Base-by-base conservation (phyloP, 2,113 vertebrate genomes). In the Calypte anna region DNA sequence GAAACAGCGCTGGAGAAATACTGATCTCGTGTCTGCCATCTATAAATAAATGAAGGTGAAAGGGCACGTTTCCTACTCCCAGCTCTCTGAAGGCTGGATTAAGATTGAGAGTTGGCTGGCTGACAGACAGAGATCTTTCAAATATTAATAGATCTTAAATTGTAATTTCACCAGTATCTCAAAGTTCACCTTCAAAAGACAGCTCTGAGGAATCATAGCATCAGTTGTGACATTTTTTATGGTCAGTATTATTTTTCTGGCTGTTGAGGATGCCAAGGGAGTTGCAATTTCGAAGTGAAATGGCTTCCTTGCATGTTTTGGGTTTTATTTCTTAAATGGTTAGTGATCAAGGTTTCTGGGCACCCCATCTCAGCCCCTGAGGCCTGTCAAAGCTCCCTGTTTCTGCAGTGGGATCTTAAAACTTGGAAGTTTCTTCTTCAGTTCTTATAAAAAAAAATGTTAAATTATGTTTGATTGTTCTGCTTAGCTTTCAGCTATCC, bases 1-100 rank as follows among this genome's bases (percentile, higher is more conserved):
- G 48, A 50, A 90, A 57, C 1, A 0, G 33, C 17, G 4, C 55
- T 74, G 73, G 62, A 85, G 86, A 92, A 94, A 78, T 77, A 44
- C 74, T 69, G 72, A 86, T 88, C 28, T 58, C 55, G 51, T 90
- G 92, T 77, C 92, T 95, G 80, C 48, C 33, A 6, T 63, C 92
- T 95, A 88, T 93, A 95, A 96, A 95, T 91, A 91, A 96, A 94
- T 86, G 28, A 77, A 82, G 88, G 86, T 57, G 91, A 96, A 93
- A 75, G 84, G 81, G 95, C 63, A 44, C 14, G 14, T 91, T 97
- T 96, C 96, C 72, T 86, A 87, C 72, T 86, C 51, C 40, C 10
- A 12, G 80, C 55, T 61, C 68, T 91, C 10, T 3, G 1, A 46
- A 61, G 53, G 51, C 87, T 48, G 48, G 59, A 76, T 93, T 84